These are phyloP conservation scores for Bombus consobrinus DNA, from an alignment of 1,140 invertebrate species.

Conservation along the genomic window DNA sequence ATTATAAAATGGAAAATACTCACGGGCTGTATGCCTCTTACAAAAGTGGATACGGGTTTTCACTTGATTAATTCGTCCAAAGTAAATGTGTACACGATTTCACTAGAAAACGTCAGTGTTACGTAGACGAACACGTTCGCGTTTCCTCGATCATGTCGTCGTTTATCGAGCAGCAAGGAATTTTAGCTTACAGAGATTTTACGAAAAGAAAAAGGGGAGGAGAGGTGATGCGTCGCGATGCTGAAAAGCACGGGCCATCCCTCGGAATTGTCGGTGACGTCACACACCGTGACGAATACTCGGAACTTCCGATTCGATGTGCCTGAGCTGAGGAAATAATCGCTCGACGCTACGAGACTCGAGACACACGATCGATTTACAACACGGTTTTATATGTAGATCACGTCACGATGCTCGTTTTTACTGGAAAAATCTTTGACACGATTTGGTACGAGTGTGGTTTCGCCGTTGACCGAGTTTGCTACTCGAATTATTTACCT, in stretches of 20 bases:
- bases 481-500: constrained; percentile 66
- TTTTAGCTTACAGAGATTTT: constrained; percentile 5
- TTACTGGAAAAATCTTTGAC: not conserved
- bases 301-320: constrained; percentile 26
- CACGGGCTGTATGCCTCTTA: constrained; percentile 21
- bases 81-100: not conserved
- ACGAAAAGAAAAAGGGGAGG: constrained; percentile 1
- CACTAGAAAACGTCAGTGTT: constrained; percentile 10
- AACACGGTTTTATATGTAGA: constrained; percentile 21
- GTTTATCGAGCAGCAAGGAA: not conserved
- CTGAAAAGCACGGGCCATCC: constrained; percentile 42
- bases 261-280: constrained; percentile 56
- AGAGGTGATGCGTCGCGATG: constrained; percentile 21
- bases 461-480: no score
- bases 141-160: constrained; percentile 22
- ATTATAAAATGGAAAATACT: constrained; percentile 42
- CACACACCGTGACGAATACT: constrained; percentile 41
- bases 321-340: constrained; percentile 18
- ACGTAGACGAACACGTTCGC: not conserved
- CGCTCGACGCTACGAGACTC: constrained; percentile 15
- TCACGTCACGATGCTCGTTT: constrained; percentile 2
- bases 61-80: constrained; percentile 7
- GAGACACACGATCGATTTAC: constrained; percentile 43
- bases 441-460: not conserved
- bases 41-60: not conserved